Evolutionary conservation across 35 echinoderm and acorn worm genomes (phyloP).

Genomic region (Amphiura filiformis): DNA sequence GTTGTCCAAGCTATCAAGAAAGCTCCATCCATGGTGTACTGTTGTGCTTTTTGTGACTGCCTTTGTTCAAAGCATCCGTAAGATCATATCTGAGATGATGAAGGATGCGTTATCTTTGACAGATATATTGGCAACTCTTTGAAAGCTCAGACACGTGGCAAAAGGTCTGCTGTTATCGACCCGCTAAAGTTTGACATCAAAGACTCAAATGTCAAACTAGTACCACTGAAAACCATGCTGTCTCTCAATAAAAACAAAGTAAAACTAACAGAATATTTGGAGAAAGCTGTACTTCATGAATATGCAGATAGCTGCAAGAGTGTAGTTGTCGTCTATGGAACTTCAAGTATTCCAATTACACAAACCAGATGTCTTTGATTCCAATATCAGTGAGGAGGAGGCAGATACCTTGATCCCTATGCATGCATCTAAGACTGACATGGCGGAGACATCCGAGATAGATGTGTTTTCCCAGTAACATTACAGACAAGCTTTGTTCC

Average conservation of each 20-base stretch:
- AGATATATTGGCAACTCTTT: too few relatives aligned
- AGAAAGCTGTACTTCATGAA: conserved; percentile 25
- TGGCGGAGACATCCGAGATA: conserved; percentile 28
- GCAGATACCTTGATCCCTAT: not conserved
- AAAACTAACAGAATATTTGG: conserved; percentile 19
- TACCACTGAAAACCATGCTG: too few relatives aligned
- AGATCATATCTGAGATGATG: too few relatives aligned
- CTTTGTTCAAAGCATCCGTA: too few relatives aligned
- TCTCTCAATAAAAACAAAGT: too few relatives aligned
- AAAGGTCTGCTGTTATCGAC: too few relatives aligned
- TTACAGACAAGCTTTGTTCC: conserved; percentile 28
- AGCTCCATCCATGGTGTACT: not conserved
- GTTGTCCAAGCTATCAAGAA: too few relatives aligned
- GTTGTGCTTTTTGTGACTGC: not conserved
- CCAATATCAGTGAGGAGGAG: not conserved
- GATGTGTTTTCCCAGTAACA: conserved; percentile 9
- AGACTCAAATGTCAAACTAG: too few relatives aligned
- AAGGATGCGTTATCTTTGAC: too few relatives aligned
- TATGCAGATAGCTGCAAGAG: not conserved
- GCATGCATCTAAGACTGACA: conserved; percentile 16
- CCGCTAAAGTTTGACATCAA: conserved; percentile 40
- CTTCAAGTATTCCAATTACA: conserved; percentile 2
- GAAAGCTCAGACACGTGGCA: too few relatives aligned
- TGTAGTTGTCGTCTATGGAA: conserved; percentile 26
- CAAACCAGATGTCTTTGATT: not conserved